These are phyloP conservation scores for Archips xylosteana DNA, from an alignment of 2,888 invertebrate genomes.

Conservation along the genomic window DNA sequence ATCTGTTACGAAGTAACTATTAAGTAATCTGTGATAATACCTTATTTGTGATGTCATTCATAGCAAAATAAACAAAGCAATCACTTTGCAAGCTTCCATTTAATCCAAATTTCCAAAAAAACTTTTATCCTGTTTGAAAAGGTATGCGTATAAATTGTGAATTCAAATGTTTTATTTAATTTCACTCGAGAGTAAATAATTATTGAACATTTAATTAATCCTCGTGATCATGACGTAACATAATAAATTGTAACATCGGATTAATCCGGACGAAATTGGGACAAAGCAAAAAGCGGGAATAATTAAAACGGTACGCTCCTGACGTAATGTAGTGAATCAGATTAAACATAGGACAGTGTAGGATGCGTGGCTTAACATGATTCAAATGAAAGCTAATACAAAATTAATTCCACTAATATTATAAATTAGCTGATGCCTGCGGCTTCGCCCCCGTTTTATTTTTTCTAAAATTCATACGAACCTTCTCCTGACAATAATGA, in stretches of 20 bases:
- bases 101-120: no score
- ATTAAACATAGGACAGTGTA: conserved; percentile 12
- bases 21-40: no score
- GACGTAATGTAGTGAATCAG: conserved; percentile 17
- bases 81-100: no score
- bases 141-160: neutral
- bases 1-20: no score
- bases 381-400: neutral
- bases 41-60: no score
- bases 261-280: conserved; percentile 2
- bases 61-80: no score
- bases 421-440: no score
- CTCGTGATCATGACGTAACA: neutral
- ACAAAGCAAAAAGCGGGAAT: conserved; percentile 18
- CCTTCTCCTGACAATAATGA: no score
- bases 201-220: neutral
- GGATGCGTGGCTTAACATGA: conserved; percentile 13
- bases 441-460: no score
- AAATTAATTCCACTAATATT: no score
- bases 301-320: conserved; percentile 19
- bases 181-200: neutral
- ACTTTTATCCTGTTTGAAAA: no score
- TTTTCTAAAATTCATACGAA: no score
- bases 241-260: conserved; percentile 4
- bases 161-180: neutral